phyloP scores from a whole-genome alignment of 2,797 vertebrate genomes.

The Sparidentex hasta region DNA sequence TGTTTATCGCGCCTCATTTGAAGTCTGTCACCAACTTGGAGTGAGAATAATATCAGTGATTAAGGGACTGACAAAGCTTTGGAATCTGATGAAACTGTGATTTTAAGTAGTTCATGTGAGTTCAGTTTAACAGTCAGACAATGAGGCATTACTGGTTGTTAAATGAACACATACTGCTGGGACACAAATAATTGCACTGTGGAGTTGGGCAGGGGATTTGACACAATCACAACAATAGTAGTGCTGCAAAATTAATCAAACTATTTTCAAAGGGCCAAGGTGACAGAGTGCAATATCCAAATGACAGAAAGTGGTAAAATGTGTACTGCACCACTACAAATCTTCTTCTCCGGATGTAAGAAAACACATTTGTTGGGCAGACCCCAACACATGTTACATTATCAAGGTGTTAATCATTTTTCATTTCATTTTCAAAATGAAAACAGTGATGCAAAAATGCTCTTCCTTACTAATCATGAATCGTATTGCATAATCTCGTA shows the following conservation, averaged over 20 bases:
- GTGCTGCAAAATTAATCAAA: neutral
- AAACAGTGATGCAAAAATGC: no score
- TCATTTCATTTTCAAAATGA: no score
- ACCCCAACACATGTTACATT: no score
- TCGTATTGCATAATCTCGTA: neutral
- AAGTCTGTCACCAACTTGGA: conserved; percentile 8
- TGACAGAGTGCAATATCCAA: no score
- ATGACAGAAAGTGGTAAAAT: no score
- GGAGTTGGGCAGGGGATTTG: neutral
- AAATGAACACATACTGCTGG: neutral
- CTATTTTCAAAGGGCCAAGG: no score
- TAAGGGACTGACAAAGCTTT: neutral
- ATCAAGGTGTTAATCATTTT: no score
- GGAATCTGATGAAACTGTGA: neutral
- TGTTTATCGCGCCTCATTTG: conserved; percentile 13
- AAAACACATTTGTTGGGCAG: no score
- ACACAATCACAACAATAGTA: neutral
- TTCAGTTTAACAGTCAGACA: neutral
- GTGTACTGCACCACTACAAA: no score
- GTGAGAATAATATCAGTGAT: neutral
- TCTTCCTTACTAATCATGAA: no score
- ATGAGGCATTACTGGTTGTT: neutral
- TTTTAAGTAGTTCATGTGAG: neutral
- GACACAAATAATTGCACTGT: neutral
- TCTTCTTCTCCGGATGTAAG: no score